A percentile compares a stretch with the other conserved stretches of the same genome.
phyloP scores from a whole-genome alignment of 2,797 vertebrate species.

The Xenentodon cancila region DNA sequence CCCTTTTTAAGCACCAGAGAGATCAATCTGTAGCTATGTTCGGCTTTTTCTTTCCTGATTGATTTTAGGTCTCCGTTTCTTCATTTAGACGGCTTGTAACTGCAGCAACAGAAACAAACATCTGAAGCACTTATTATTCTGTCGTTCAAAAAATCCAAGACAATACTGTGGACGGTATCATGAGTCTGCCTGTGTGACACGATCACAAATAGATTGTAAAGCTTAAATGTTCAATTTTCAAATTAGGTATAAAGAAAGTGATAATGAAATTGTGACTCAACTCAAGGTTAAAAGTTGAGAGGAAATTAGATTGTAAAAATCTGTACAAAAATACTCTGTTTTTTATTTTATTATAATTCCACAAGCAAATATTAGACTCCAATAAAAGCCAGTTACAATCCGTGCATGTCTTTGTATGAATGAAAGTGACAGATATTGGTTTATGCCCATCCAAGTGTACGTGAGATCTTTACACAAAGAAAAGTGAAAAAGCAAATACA shows the following conservation, averaged over 20 bases:
- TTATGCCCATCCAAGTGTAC: constrained; percentile 42
- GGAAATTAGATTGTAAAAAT: constrained; percentile 4
- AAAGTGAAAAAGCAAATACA: constrained; percentile 44
- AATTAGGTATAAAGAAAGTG: no score
- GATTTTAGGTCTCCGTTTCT: constrained; percentile 3
- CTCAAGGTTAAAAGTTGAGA: no score
- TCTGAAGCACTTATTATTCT: constrained; percentile 28
- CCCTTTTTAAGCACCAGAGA: constrained; percentile 37
- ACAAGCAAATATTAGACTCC: constrained; percentile 12
- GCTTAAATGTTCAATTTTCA: background rate
- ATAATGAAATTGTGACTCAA: no score
- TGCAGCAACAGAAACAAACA: constrained; percentile 23
- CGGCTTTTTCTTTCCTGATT: background rate
- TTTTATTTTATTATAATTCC: constrained; percentile 16
- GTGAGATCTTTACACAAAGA: constrained; percentile 20
- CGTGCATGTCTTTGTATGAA: background rate
- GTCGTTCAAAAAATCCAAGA: constrained; percentile 1
- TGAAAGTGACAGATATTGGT: constrained; percentile 22
- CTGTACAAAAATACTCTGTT: constrained; percentile 7
- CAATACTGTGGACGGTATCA: background rate
- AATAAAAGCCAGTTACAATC: constrained; percentile 8
- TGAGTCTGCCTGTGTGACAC: background rate
- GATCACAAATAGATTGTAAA: constrained; percentile 14
- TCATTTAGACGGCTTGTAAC: constrained; percentile 16
- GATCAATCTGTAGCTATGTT: background rate